Base-by-base conservation (phyloP, 37 sponge, comb jelly and placozoan species). In the Eunapius fragilis region DNA sequence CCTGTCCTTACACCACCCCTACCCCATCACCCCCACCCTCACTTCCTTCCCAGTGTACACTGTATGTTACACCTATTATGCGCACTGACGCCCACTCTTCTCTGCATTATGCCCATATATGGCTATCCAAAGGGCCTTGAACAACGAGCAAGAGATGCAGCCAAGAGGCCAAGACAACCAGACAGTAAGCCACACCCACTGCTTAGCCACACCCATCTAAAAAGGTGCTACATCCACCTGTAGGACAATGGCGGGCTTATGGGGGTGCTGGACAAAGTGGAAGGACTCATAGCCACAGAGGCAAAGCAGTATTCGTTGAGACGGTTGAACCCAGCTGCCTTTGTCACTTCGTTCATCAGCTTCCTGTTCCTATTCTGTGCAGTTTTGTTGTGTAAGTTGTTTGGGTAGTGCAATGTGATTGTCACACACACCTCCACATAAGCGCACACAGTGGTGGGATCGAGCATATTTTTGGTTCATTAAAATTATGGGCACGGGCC, bases 371-470 rank as follows among this genome's bases (percentile, higher is more conserved):
- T 58, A 31, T 37, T 25, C 28, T 31, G 47, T 3, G 70, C 87
- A 7, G 1, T 86, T 7, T 73, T 86, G 67, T 80, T 67, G 19
- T 80, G 87, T 86, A 45, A 79, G 87, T 71, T 28, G 31, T 34
- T 77, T 3, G 41, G 41, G 6, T 9, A 41, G 3, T 3, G 6
- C 6, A 6, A 6, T 41, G 41, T 41, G 41, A 6, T 41, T 3
- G 6, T 41, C 41, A 3, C 41, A 41, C n/a, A n/a, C n/a, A n/a
- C n/a, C n/a, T n/a, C n/a, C n/a, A n/a, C n/a, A n/a, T n/a, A n/a
- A n/a, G n/a, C n/a, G n/a, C n/a, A n/a, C n/a, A n/a, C n/a, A n/a
- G n/a, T n/a, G n/a, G n/a, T n/a, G n/a, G n/a, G n/a, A n/a, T n/a
- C n/a, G n/a, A n/a, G n/a, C 47, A 9, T 45, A 9, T 9, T 9